A percentile compares a stretch with the other conserved stretches of the same genome.
These are phyloP conservation scores for Drosophila burlai DNA, from an alignment of 1,140 invertebrate genomes.

Conservation along the genomic window DNA sequence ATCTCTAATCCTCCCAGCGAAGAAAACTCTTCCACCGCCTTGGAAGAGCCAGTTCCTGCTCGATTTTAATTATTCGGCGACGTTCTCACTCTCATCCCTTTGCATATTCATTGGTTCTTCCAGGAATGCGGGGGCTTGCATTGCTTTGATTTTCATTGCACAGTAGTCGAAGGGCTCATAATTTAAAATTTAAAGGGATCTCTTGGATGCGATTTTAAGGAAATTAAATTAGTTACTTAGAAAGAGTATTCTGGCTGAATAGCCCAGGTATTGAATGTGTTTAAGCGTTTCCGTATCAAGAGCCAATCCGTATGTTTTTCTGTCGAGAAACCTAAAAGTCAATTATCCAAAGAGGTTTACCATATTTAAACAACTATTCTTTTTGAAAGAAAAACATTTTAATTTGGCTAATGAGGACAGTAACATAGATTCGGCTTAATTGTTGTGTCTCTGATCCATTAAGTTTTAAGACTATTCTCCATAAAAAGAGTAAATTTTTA, in stretches of 20 bases:
- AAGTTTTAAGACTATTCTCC: neutral
- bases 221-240: neutral
- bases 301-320: neutral
- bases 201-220: neutral
- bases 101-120: conserved; percentile 71
- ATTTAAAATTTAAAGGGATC: neutral
- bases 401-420: too few relatives aligned
- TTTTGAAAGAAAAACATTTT: neutral
- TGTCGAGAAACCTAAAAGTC: neutral
- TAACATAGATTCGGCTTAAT: too few relatives aligned
- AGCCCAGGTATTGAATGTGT: neutral
- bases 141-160: conserved; percentile 71
- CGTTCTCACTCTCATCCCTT: conserved; percentile 38
- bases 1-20: conserved; percentile 51
- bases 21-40: conserved; percentile 15
- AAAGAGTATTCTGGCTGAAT: neutral
- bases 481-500: neutral
- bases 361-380: neutral
- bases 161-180: conserved; percentile 8
- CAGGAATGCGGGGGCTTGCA: neutral
- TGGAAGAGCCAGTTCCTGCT: conserved; percentile 37
- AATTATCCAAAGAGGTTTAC: too few relatives aligned
- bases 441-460: too few relatives aligned
- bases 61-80: conserved; percentile 80
- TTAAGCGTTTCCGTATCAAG: neutral